Percentiles rank a stretch among this genome's conserved stretches.
Evolutionary conservation across 2,888 invertebrate genomes (phyloP).

Genomic region (Brachynemurus nebulosus): DNA sequence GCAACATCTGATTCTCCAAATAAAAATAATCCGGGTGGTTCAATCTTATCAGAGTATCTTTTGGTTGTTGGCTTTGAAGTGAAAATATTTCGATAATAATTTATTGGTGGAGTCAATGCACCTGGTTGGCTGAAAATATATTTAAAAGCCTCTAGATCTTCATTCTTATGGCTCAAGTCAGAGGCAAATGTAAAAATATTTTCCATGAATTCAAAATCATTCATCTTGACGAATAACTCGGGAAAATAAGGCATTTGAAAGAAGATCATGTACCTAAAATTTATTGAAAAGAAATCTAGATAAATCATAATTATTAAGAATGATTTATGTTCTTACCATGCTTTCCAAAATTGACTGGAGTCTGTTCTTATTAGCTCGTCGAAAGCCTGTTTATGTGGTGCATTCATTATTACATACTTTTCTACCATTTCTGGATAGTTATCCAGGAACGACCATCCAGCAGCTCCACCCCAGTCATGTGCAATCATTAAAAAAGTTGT

Average conservation of each 20-base stretch:
- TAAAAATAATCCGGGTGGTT: slow-evolving; percentile 32
- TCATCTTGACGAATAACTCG: slow-evolving; percentile 34
- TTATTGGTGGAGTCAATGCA: slow-evolving; percentile 34
- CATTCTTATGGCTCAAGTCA: slow-evolving; percentile 20
- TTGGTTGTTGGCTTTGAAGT: slow-evolving; percentile 24
- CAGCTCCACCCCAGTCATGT: slow-evolving; percentile 55
- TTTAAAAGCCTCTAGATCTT: slow-evolving; percentile 43
- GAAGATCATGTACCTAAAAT: slow-evolving; percentile 41
- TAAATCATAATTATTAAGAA: no score
- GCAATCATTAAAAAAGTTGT: slow-evolving; percentile 41
- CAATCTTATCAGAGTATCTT: slow-evolving; percentile 25
- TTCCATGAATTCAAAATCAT: slow-evolving; percentile 32
- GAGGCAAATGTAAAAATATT: slow-evolving; percentile 23
- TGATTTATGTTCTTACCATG: slow-evolving; percentile 33
- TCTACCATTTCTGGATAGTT: slow-evolving; percentile 40
- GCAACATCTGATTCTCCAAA: slow-evolving; percentile 35
- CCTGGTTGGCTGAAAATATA: slow-evolving; percentile 38
- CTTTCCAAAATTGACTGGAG: slow-evolving; percentile 32
- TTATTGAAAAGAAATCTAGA: no score
- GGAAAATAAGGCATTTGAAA: slow-evolving; percentile 40
- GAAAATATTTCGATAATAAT: slow-evolving; percentile 42
- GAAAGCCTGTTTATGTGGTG: slow-evolving; percentile 34
- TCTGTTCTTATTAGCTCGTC: slow-evolving; percentile 29
- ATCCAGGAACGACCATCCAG: slow-evolving; percentile 40
- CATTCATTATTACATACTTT: slow-evolving; percentile 39